Evolutionary conservation across 2,797 vertebrate genomes (phyloP), one percentile per base, ranked within the genome.

Genomic region (Chelon auratus): DNA sequence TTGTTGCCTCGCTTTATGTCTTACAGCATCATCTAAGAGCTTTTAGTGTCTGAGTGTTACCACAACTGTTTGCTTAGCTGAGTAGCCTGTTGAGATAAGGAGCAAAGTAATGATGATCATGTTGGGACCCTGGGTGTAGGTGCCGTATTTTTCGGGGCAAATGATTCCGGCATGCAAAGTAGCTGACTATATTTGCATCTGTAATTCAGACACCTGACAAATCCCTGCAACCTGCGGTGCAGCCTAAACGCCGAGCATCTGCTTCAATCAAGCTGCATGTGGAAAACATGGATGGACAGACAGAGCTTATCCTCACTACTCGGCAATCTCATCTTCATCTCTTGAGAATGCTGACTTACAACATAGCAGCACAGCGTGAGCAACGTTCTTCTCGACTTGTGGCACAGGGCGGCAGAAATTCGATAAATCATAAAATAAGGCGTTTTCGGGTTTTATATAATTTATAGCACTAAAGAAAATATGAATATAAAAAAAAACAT

Each of bases 171-270:
- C 62, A 80, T 86, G 65, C 65, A 83, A 80, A 88, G 73, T 30
- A 83, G 77, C 62, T 78, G 75, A 79, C 61, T 86, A 56, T 72
- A 87, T 92, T 84, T 85, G 79, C 81, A 85, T 82, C 45, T 78
- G 55, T 88, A 87, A 90, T 89, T 74, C 61, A 83, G 69, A 81
- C 82, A 86, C 81, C 83, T 88, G 87, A 89, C 81, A 85, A 77
- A 82, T 87, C 62, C 50, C 68, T 52, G 50, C 70, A 72, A 78
- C 66, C 83, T 69, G 77, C 80, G 72, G 75, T 54, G 71, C 9
- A 0, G 69, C 33, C 62, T 48, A 81, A 85, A 73, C 45, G 58
- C 71, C 76, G 52, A 81, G 72, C 88, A 89, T 81, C 81, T 88
- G 87, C 81, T 77, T 85, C 55, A 62, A 39, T 75, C 62, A 67